Conservation (phyloP, 2,113 vertebrate species). For the Neolamprologus longior region DNA sequence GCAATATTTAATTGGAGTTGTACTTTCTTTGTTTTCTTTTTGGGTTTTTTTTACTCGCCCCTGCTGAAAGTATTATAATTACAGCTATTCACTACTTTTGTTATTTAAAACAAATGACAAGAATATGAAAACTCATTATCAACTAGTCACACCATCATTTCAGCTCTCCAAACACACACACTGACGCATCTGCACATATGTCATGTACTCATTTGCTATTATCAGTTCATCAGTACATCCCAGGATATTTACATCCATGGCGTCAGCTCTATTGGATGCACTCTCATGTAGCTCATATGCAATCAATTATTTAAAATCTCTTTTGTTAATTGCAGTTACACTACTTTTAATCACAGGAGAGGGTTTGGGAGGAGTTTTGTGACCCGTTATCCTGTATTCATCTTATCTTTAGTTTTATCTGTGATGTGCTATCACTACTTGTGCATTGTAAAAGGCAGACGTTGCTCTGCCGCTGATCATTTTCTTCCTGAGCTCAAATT, state of each 20-base stretch:
- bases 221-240: neutral
- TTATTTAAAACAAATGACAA: neutral
- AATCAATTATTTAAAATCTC: neutral
- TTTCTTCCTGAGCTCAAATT: neutral
- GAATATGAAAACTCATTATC: neutral
- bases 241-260: constrained; percentile 24
- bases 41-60: rapidly evolving
- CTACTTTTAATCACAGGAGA: neutral
- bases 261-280: neutral
- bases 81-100: neutral
- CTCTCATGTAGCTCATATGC: neutral
- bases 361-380: constrained; percentile 2
- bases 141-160: neutral
- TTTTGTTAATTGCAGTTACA: neutral
- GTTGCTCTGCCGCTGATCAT: neutral
- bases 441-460: neutral
- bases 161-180: too few relatives aligned
- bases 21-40: neutral
- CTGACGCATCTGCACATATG: neutral
- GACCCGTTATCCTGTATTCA: neutral
- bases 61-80: neutral
- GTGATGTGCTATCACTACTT: neutral
- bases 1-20: neutral
- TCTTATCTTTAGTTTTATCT: neutral
- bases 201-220: neutral